Evolutionary conservation across 2,888 invertebrate species (phyloP).

Genomic region (Caenorhabditis zanzibari): DNA sequence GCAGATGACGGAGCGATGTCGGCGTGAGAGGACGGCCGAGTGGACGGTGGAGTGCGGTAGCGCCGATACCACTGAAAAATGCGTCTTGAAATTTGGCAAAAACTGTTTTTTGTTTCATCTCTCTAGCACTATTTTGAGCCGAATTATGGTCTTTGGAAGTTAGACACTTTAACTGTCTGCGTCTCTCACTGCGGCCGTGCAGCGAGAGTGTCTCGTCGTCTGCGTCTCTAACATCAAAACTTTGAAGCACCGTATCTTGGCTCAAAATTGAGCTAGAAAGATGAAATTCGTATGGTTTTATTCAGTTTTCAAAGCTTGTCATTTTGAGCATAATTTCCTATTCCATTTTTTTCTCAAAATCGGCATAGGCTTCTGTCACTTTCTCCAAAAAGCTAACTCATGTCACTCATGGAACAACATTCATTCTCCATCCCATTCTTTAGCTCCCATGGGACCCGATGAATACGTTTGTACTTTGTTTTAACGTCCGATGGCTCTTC

Average conservation of each 20-base stretch:
- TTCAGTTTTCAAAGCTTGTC: background rate
- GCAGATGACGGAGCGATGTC: constrained; percentile 53
- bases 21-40: constrained; percentile 58
- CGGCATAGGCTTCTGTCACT: no score
- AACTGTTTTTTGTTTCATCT: no score
- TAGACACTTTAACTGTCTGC: background rate
- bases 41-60: constrained; percentile 61
- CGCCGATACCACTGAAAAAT: constrained; percentile 67
- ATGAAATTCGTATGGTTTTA: background rate
- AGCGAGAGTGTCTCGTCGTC: background rate
- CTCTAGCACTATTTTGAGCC: no score
- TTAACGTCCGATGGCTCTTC: background rate
- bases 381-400: no score
- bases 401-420: background rate
- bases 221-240: background rate
- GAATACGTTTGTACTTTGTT: constrained; percentile 16
- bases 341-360: background rate
- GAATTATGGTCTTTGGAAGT: background rate
- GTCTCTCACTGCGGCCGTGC: background rate
- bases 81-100: background rate
- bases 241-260: background rate
- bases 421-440: background rate
- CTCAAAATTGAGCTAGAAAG: background rate
- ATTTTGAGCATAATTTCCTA: background rate
- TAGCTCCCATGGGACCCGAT: background rate